phyloP scores from a whole-genome alignment of 2,888 invertebrate genomes.

The Diadegma fenestrale region DNA sequence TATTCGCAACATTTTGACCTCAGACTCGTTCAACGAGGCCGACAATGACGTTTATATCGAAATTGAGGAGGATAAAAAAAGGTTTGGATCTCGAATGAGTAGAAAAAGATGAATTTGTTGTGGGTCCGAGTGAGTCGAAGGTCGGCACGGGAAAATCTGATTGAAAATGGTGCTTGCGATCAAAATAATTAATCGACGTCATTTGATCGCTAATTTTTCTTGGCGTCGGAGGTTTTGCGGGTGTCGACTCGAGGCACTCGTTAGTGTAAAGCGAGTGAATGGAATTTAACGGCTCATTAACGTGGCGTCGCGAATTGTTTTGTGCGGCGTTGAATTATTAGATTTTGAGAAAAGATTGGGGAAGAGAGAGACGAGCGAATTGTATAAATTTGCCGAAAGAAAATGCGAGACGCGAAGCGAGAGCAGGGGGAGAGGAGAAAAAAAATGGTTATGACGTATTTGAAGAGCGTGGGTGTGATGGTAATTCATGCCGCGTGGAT shows the following conservation, averaged over 20 bases:
- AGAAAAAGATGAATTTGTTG: no score
- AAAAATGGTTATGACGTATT: constrained; percentile 43
- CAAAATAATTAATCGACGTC: not conserved
- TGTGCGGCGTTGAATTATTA: not conserved
- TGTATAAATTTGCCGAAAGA: not conserved
- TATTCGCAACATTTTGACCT: not conserved
- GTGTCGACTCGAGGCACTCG: not conserved
- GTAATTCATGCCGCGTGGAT: constrained; percentile 36
- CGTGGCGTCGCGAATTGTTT: not conserved
- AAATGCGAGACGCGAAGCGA: not conserved
- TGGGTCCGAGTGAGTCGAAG: no score
- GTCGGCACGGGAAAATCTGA: no score
- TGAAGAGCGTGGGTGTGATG: constrained; percentile 33
- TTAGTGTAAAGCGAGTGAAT: not conserved
- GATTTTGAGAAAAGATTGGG: not conserved
- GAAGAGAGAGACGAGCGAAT: not conserved
- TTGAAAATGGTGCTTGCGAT: not conserved
- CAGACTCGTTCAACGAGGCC: not conserved
- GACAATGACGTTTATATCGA: no score
- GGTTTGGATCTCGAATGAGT: no score
- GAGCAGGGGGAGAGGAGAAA: constrained; percentile 14
- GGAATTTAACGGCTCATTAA: not conserved
- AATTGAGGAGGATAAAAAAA: no score
- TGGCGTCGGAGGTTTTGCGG: not conserved
- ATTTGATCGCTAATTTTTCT: not conserved